Base-by-base conservation (phyloP, 1,140 invertebrate genomes). In the Drosophila ambigua region DNA sequence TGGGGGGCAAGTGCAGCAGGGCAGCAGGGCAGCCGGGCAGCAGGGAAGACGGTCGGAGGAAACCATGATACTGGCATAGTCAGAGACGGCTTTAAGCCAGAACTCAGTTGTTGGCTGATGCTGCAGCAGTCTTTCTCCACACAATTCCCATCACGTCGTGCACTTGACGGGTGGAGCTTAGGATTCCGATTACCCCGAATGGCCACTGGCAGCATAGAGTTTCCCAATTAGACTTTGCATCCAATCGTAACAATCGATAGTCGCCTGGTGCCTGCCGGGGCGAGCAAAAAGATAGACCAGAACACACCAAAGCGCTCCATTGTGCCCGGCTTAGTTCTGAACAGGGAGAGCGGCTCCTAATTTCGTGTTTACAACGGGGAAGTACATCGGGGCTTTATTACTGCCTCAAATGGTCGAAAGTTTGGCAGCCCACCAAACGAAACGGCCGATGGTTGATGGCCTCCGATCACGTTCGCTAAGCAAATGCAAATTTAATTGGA, bases 401-500 rank as follows among this genome's bases (percentile, higher is more conserved):
- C 64, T 53, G 54, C 24, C 43, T 24, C 24, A 1, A 65, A 69
- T 31, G 50, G 13, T 15, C n/a, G n/a, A 57, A 68, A 57, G 24
- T 68, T 58, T 31, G 51, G 44, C 64, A 65, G n/a, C 13, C 24
- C 55, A 23, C 24, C 39, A 53, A 26, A 20, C 51, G 55, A 55
- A 48, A 57, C 68, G 55, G 63, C 66, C 51, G 66, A 69, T 68
- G 16, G 48, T 49, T 65, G 60, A 68, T 57, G 64, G 52, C 52
- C 15, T 58, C 67, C 58, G 67, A 69, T 69, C 64, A 71, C 69
- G 66, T 72, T 48, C 48, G 31, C 46, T 52, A 65, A 55, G 55
- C 68, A 72, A 77, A 80, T 77, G 57, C 63, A 66, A 84, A 85
- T 69, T 72, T 74, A 85, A 85, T 84, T 77, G 77, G 62, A 77